Base-by-base conservation (phyloP, 2,888 invertebrate genomes). In the Pardosa pseudoannulata region DNA sequence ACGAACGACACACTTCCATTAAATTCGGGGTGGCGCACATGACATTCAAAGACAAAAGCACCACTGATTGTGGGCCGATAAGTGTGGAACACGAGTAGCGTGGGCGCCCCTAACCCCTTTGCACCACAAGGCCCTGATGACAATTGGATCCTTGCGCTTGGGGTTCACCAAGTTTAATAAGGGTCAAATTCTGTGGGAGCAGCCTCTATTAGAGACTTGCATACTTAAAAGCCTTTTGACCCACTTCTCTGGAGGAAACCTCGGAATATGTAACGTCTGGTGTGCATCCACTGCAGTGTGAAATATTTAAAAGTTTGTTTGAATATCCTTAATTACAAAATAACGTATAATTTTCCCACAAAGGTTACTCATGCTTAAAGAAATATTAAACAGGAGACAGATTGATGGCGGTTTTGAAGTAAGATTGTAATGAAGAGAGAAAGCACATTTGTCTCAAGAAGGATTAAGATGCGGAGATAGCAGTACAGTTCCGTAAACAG, bases 1-100 rank as follows among this genome's bases (percentile, higher is more conserved):
- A 56, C 23, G 56, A 56, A 56, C 19, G 19, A 23, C 56, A 56
- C 56, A 56, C 56, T 56, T 56, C 56, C 56, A 56, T 56, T 56
- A 56, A 56, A 56, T 1, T 3, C 3, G 56, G 56, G 56, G 56
- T 56, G 56, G 56, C 11, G 56, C 56, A 23, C 23, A 19, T 56
- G 56, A 56, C 56, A 56, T 56, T 56, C 56, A 23, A 56, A 56
- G 56, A 56, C 23, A 56, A 23, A 56, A 3, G 56, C 23, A 5
- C 19, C 19, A 16, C 23, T 6, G 56, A 56, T 56, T 56, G 56
- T 56, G 56, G 1, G 19, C 19, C 19, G 19, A 56, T 56, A 56
- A 56, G 23, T 23, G 23, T 23, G 3, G 56, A 56, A 56, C 56
- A 56, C 23, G 23, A 16, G 56, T 56, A 56, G 56, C 56, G 56